Evolutionary conservation across 2,888 invertebrate species (phyloP).

Genomic region (Drosophila rellima): DNA sequence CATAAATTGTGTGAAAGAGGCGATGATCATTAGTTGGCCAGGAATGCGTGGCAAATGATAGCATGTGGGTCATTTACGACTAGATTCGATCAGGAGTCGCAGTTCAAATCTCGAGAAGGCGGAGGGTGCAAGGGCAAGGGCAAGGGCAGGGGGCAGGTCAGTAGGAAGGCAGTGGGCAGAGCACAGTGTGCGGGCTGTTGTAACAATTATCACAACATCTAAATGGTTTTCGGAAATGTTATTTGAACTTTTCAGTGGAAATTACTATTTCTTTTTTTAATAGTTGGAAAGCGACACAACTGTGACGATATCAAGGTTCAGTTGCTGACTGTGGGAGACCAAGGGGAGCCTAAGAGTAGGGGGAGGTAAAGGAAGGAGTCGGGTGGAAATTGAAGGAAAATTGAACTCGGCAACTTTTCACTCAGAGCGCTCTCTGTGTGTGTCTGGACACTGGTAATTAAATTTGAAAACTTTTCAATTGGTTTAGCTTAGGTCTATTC

Average conservation of each 20-base stretch:
- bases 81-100: slow-evolving; percentile 36
- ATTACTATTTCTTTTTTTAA: slow-evolving; percentile 27
- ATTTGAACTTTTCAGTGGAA: slow-evolving; percentile 64
- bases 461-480: slow-evolving; percentile 44
- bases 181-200: slow-evolving; percentile 45
- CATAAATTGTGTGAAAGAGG: slow-evolving; percentile 56
- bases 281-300: slow-evolving; percentile 36
- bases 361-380: background rate
- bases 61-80: slow-evolving; percentile 71
- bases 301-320: slow-evolving; percentile 36
- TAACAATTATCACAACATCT: slow-evolving; percentile 74
- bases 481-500: background rate
- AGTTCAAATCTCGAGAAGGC: background rate
- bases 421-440: slow-evolving; percentile 17
- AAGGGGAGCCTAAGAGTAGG: background rate
- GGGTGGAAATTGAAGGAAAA: slow-evolving; percentile 22
- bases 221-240: slow-evolving; percentile 78
- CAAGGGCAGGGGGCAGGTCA: background rate
- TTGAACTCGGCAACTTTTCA: slow-evolving; percentile 53
- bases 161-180: background rate
- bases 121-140: slow-evolving; percentile 3
- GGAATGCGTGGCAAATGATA: slow-evolving; percentile 72
- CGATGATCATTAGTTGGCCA: slow-evolving; percentile 50
- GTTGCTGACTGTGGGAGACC: background rate
- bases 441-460: slow-evolving; percentile 41